Base-by-base conservation (phyloP, 1,140 invertebrate genomes). In the Hirudo medicinalis region DNA sequence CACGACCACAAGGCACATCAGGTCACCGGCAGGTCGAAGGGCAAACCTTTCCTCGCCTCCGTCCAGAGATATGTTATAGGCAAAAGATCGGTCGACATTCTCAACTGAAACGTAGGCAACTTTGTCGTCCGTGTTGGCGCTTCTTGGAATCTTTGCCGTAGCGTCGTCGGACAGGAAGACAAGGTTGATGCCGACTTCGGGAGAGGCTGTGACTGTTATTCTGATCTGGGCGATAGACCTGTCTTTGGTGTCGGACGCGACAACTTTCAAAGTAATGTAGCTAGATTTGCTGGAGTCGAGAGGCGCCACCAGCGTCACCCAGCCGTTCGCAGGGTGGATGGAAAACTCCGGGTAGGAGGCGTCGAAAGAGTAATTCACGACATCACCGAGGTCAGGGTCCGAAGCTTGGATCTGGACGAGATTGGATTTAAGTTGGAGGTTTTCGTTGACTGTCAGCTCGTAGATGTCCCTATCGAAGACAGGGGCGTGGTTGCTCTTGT, bases 1-100 rank as follows among this genome's bases (percentile, higher is more conserved):
- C 11, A 63, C 57, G 29, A 63, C 57, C 8, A 63, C 57, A 22
- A 63, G 29, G 57, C 29, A 63, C 22, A 63, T 63, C 57, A 63
- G 22, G 29, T 63, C 57, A 25, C 57, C 57, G 19, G 22, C 29
- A 13, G 57, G 22, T 63, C 22, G 22, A 22, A 63, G 57, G 29
- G 22, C 57, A 63, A 63, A 63, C 29, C 57, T 63, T 9, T 32
- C 6, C 29, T 63, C 57, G 11, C 57, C 57, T 32, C 57, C 57
- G 8, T 63, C 57, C 57, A 63, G 57, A 25, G 57, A 22, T 2
- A 63, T 32, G 19, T 63, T 32, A 15, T 25, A 63, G 22, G 22
- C 22, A 32, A 11, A 63, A 11, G 57, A 63, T 22, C 22, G 22
- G 15, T 63, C 57, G 29, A 63, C 57, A 20, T 63, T 63, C 22